A percentile compares a stretch with the other conserved stretches of the same genome.
phyloP scores from a whole-genome alignment of 64 coral and sea anemone genomes.

The Montipora sp. region DNA sequence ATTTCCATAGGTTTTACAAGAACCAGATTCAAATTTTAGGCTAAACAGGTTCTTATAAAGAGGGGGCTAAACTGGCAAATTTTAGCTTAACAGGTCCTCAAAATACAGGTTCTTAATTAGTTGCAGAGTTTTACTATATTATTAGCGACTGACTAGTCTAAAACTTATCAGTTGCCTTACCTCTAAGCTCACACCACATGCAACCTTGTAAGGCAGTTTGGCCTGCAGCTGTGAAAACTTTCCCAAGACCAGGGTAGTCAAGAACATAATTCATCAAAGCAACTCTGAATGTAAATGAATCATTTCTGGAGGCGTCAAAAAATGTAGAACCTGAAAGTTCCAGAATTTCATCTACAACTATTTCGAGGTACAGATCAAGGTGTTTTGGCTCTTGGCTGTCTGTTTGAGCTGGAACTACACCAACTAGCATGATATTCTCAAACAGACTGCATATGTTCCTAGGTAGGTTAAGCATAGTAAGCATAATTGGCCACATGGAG shows the following conservation, averaged over 20 bases:
- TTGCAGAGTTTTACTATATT: too few species aligned
- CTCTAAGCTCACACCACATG: constrained; percentile 43
- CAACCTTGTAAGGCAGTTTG: constrained; percentile 4
- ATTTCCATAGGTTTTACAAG: too few species aligned
- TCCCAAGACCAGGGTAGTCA: constrained; percentile 11
- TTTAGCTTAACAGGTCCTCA: too few species aligned
- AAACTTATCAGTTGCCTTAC: background rate
- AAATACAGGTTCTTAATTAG: too few species aligned
- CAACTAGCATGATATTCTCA: constrained; percentile 19
- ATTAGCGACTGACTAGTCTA: too few species aligned
- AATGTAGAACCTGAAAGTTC: background rate
- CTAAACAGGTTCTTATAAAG: too few species aligned
- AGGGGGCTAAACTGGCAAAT: too few species aligned
- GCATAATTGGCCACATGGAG: constrained; percentile 44
- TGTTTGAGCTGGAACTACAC: constrained; percentile 15
- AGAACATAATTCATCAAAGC: background rate
- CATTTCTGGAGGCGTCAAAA: background rate
- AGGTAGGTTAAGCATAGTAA: background rate
- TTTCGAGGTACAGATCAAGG: background rate
- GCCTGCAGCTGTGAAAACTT: background rate
- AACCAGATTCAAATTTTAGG: too few species aligned
- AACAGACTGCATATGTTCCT: background rate
- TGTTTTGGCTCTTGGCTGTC: background rate
- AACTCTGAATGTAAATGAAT: background rate
- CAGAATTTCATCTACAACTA: constrained; percentile 24